Percentiles rank a stretch among this genome's conserved stretches.
Evolutionary conservation across 2,888 invertebrate species (phyloP).

Genomic region (Ypsolopha sequella): DNA sequence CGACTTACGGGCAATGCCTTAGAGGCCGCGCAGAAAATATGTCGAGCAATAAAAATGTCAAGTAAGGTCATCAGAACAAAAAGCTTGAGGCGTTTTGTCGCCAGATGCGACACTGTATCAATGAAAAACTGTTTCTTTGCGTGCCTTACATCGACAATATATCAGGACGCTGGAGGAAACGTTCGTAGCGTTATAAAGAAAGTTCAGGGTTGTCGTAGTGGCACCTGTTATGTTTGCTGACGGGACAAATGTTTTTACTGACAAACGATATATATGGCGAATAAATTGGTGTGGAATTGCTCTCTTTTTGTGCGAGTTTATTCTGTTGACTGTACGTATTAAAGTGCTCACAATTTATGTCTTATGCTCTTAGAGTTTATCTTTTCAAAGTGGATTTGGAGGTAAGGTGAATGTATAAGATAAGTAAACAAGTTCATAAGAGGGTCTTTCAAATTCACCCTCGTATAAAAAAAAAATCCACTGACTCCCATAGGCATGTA

Average conservation of each 20-base stretch:
- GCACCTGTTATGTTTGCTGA: slow-evolving; percentile 44
- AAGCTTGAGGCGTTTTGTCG: slow-evolving; percentile 64
- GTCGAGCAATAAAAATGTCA: slow-evolving; percentile 68
- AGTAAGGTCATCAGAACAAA: slow-evolving; percentile 69
- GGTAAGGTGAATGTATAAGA: slow-evolving; percentile 10
- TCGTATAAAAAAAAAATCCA: no score
- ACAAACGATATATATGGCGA: slow-evolving; percentile 18
- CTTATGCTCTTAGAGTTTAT: slow-evolving; percentile 14
- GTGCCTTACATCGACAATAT: slow-evolving; percentile 55
- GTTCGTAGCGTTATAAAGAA: neutral
- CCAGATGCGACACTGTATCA: slow-evolving; percentile 68
- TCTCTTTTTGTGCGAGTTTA: neutral
- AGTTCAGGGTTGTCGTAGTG: slow-evolving; percentile 29
- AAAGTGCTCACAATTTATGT: no score
- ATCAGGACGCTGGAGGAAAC: slow-evolving; percentile 19
- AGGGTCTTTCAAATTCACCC: no score
- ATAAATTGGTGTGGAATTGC: neutral
- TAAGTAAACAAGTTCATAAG: no score
- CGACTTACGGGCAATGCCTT: slow-evolving; percentile 46
- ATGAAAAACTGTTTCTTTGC: slow-evolving; percentile 67
- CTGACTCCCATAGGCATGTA: no score
- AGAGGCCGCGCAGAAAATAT: slow-evolving; percentile 59
- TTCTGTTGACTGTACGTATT: no score
- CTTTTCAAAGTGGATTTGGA: slow-evolving; percentile 14
- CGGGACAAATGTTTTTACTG: slow-evolving; percentile 34